Evolutionary conservation across 64 coral and sea anemone genomes (phyloP), one percentile per base, ranked within the genome.

Genomic region (Stichodactyla helianthus): DNA sequence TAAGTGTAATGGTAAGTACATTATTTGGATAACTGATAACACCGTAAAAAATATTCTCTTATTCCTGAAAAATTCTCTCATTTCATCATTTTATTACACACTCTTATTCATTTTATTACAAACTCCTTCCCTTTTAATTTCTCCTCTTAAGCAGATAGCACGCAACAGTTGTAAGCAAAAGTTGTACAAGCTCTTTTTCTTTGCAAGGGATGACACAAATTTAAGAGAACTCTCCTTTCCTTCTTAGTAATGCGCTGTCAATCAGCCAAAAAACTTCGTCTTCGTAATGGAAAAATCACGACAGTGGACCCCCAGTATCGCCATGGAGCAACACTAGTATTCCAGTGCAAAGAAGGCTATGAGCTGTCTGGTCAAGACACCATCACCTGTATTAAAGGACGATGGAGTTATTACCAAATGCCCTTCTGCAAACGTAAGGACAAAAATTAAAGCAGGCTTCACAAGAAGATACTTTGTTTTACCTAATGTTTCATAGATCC

Each of bases 371-470:
- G 95, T 2, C 4, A 52, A 18, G 92, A 89, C 16, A 88, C 87
- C 4, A 87, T 91, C 11, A 88, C 79, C 0, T 98, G 95, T 28
- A 61, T 71, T 52, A 74, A 83, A 59, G 23, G 20, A 11, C 60
- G 77, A 17, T 98, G 95, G 95, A 89, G 19, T 19, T 5, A 55
- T 60, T 56, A 20, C 10, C n/a, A 50, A 5, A 20, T 19, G 20
- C 68, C 92, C 50, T 82, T 22, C 79, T 98, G 95, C 80, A 91
- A 35, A 86, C 85, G 95, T 98, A 53, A 74, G 68, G 35, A 74
- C 6, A 74, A 28, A 71, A 51, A 20, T n/a, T 58, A 55, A 4
- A 77, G 25, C 31, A 13, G 59, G 18, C 6, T 60, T 60, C 18
- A 19, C 18, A 17, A 17, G 14, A 60, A 17, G 18, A 17, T 60